phyloP scores from a whole-genome alignment of 2,113 vertebrate species.

The Phaethon lepturus region DNA sequence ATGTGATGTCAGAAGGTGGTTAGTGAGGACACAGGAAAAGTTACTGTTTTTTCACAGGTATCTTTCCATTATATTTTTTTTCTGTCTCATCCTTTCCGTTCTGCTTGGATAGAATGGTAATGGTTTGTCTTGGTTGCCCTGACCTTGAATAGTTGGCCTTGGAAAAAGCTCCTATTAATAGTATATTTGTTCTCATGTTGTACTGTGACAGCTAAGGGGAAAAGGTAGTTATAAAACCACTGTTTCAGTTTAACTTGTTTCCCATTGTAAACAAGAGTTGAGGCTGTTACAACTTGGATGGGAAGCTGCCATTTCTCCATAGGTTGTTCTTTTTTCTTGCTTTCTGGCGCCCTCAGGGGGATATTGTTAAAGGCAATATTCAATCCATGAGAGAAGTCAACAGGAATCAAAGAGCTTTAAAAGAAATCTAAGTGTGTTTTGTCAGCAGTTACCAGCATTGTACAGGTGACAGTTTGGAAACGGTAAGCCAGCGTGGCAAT shows the following conservation, averaged over 20 bases:
- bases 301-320: not conserved
- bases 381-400: not conserved
- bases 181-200: not conserved
- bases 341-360: not conserved
- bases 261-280: not conserved
- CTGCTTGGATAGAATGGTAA: not conserved
- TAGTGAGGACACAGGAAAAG: constrained; percentile 39
- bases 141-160: not conserved
- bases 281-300: no score
- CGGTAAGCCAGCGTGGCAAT: no score
- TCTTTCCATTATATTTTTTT: not conserved
- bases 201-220: not conserved
- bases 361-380: not conserved
- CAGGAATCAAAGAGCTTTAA: not conserved
- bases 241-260: not conserved
- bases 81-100: not conserved
- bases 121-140: not conserved
- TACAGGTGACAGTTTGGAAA: not conserved
- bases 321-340: not conserved
- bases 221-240: not conserved
- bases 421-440: not conserved
- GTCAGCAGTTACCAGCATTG: not conserved
- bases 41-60: constrained; percentile 76
- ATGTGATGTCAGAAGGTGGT: constrained; percentile 80
- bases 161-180: not conserved